Evolutionary conservation across 2,113 vertebrate genomes (phyloP), one percentile per base, ranked within the genome.

Genomic region (Psophia crepitans): DNA sequence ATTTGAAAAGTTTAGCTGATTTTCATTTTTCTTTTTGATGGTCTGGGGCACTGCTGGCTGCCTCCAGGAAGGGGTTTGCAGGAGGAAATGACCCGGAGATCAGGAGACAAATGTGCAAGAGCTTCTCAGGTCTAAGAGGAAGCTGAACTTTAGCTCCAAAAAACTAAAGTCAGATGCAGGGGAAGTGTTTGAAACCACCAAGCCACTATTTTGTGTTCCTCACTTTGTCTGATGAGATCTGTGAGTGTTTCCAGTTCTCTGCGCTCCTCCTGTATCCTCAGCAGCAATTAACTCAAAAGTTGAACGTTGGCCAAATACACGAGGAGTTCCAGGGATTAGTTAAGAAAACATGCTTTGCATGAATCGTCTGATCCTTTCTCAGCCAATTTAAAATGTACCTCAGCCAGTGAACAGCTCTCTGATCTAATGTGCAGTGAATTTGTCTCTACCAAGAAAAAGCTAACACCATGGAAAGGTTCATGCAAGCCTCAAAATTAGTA

Each of bases 271-370:
- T 5, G 3, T 56, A 57, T 91, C 46, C 43, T 35, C 68, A 27
- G 60, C 77, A 87, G 58, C 87, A 70, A 3, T 87, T 91, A 89
- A 75, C 41, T 91, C 61, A 66, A 32, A 71, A 81, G 56, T 61
- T 84, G 84, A 91, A 63, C 54, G 5, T 8, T 75, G 76, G 87
- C 77, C 84, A 91, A 81, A 90, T 46, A 53, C 32, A 44, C 0
- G 0, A 68, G 76, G 77, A 90, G 41, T 84, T 86, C 35, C 35
- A 61, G 79, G 70, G 66, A 63, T 90, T 90, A 92, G 86, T 70
- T 92, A 43, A 95, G 91, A 84, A 84, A 88, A 83, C 46, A 86
- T 53, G 68, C 60, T 87, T 96, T 93, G 69, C 43, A 5, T 82
- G 77, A 92, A 54, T 88, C 1, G 49, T 87, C 74, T 64, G 57